These are phyloP conservation scores for Onychostoma macrolepis DNA, from an alignment of 2,113 vertebrate species.

Conservation along the genomic window DNA sequence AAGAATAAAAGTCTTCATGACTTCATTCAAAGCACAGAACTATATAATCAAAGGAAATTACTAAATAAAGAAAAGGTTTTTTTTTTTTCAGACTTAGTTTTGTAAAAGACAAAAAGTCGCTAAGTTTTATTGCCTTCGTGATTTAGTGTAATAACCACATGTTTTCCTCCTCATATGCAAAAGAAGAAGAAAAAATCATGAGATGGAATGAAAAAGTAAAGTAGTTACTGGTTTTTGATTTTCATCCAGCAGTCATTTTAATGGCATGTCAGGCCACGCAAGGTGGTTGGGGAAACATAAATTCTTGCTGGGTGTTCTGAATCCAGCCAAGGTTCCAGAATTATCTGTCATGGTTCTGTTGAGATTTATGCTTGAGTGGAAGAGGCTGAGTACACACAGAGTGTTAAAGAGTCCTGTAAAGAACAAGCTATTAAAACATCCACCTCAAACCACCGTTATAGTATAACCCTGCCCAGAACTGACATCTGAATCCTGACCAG, in stretches of 20 bases:
- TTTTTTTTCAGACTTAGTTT: background rate
- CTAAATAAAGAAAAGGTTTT: constrained; percentile 21
- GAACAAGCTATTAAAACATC: constrained; percentile 30
- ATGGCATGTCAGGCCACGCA: constrained; percentile 22
- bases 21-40: constrained; percentile 3
- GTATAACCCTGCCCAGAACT: constrained; percentile 9
- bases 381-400: constrained; percentile 26
- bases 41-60: background rate
- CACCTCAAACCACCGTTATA: constrained; percentile 5
- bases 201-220: constrained; percentile 12
- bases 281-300: constrained; percentile 31
- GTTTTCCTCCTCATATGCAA: background rate
- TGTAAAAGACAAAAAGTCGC: background rate
- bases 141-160: constrained; percentile 22
- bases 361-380: constrained; percentile 33
- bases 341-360: constrained; percentile 29
- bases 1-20: background rate
- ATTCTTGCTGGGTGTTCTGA: constrained; percentile 34
- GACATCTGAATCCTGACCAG: background rate
- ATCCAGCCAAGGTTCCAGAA: constrained; percentile 34
- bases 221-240: constrained; percentile 28
- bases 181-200: background rate
- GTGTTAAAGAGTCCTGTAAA: constrained; percentile 38
- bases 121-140: constrained; percentile 12
- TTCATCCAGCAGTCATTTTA: constrained; percentile 32